Evolutionary conservation across 2,888 invertebrate species (phyloP), one percentile per base, ranked within the genome.

Genomic region (Mimachlamys varia): DNA sequence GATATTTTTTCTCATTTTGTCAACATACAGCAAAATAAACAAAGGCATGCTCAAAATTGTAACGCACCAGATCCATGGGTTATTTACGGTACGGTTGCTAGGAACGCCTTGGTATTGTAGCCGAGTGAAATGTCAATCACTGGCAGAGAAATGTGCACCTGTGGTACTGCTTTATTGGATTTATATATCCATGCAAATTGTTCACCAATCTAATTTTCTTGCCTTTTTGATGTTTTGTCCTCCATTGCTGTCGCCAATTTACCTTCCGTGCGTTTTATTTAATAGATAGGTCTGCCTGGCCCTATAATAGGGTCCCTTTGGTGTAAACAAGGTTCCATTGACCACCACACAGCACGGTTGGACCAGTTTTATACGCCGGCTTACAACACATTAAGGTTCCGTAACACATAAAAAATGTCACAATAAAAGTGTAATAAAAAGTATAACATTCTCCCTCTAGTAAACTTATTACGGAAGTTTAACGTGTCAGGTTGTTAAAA

Each of bases 211-310:
- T 22, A 58, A 58, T 58, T 58, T 19, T 22, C 58, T 58, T 22
- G 58, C 58, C 58, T 58, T 58, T 53, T 58, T 58, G 58, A 58
- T 58, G 58, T n/a, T 58, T 58, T 58, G 58, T 58, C 58, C 58
- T 58, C 58, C 58, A 58, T 19, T 22, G 58, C n/a, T 58, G 58
- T 58, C 58, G 58, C 22, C 58, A 58, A 53, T 58, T 58, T 58
- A n/a, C 1, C 58, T 10, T 22, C 58, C 58, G 4, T 58, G 58
- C 1, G 58, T 58, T 58, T 58, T 58, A 58, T 58, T 58, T 22
- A 58, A 53, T 53, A 53, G 53, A 19, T 53, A 53, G 13, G 53
- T 19, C 53, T 17, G 19, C 22, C 58, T 22, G 0, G 19, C n/a
- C 58, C 22, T 22, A 58, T n/a, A 58, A 58, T 58, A 58, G n/a